phyloP scores from a whole-genome alignment of 2,113 vertebrate species.

The Pardalotus punctatus region DNA sequence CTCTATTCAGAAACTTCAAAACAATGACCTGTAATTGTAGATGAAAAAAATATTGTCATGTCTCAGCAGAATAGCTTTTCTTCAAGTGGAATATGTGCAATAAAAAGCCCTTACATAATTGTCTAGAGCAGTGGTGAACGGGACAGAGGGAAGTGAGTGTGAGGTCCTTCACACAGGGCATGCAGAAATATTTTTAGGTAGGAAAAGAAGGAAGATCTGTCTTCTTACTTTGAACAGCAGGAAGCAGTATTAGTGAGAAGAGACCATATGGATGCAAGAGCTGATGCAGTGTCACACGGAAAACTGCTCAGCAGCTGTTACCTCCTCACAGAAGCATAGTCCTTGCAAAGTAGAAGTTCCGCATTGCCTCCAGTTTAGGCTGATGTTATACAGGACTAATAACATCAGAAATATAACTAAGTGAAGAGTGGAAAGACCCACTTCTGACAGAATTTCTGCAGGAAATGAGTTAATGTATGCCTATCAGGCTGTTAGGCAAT shows the following conservation, averaged over 20 bases:
- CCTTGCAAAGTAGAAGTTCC: background rate
- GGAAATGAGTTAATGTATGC: background rate
- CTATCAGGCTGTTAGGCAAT: background rate
- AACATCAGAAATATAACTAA: background rate
- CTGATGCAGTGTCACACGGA: background rate
- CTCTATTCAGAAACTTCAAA: conserved; percentile 22
- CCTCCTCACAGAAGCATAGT: background rate
- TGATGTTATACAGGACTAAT: background rate
- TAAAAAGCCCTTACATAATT: background rate
- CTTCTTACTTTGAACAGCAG: background rate
- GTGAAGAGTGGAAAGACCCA: background rate
- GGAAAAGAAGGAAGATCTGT: background rate
- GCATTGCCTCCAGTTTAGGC: background rate
- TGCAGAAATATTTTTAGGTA: background rate
- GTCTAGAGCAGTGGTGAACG: background rate
- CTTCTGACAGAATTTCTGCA: background rate
- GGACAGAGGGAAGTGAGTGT: background rate
- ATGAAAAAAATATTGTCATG: background rate
- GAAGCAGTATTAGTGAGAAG: background rate
- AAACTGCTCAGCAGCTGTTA: background rate
- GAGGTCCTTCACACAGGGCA: background rate
- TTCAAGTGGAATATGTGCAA: background rate
- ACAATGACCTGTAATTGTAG: conserved; percentile 1
- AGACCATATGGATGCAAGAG: background rate
- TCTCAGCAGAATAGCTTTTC: background rate